Conservation (phyloP, 1,140 invertebrate species). For the Formica selysi region DNA sequence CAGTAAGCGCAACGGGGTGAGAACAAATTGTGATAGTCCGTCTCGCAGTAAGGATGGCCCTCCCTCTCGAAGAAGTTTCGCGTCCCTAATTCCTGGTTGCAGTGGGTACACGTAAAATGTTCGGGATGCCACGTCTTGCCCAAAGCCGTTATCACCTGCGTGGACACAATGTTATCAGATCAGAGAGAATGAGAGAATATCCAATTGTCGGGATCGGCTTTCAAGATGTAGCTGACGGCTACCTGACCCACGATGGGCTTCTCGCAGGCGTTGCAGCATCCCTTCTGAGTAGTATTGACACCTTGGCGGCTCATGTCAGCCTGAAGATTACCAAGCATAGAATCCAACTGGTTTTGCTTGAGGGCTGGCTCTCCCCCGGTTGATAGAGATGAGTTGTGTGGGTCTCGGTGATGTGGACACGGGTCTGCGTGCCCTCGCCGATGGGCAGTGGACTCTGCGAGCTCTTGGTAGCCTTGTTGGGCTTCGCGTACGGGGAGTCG, state of each 20-base stretch:
- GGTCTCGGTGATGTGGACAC: slow-evolving; percentile 84
- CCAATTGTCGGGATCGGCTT: neutral
- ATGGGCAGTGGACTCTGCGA: slow-evolving; percentile 83
- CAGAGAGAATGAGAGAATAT: neutral
- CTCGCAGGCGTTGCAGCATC: slow-evolving; percentile 98
- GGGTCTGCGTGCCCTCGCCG: slow-evolving; percentile 78
- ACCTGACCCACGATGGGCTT: slow-evolving; percentile 99
- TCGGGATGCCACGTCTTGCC: slow-evolving; percentile 99
- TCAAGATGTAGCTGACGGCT: slow-evolving; percentile 58
- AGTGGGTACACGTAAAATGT: slow-evolving; percentile 99
- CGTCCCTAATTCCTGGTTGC: slow-evolving; percentile 98
- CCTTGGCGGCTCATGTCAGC: slow-evolving; percentile 99
- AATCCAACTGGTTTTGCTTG: slow-evolving; percentile 92
- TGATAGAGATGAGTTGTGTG: slow-evolving; percentile 86
- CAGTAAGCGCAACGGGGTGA: slow-evolving; percentile 99
- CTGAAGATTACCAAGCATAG: slow-evolving; percentile 97
- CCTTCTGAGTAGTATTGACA: slow-evolving; percentile 98
- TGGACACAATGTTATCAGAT: slow-evolving; percentile 3
- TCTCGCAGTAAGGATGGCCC: slow-evolving; percentile 98
- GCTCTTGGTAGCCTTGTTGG: slow-evolving; percentile 88
- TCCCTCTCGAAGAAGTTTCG: slow-evolving; percentile 99
- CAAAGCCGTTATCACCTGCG: slow-evolving; percentile 96
- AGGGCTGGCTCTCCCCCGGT: slow-evolving; percentile 81
- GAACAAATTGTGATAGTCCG: slow-evolving; percentile 99
- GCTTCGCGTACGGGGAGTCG: slow-evolving; percentile 91